These are phyloP conservation scores for Exephanes ischioxanthus DNA, from an alignment of 2,888 invertebrate species.

Conservation along the genomic window DNA sequence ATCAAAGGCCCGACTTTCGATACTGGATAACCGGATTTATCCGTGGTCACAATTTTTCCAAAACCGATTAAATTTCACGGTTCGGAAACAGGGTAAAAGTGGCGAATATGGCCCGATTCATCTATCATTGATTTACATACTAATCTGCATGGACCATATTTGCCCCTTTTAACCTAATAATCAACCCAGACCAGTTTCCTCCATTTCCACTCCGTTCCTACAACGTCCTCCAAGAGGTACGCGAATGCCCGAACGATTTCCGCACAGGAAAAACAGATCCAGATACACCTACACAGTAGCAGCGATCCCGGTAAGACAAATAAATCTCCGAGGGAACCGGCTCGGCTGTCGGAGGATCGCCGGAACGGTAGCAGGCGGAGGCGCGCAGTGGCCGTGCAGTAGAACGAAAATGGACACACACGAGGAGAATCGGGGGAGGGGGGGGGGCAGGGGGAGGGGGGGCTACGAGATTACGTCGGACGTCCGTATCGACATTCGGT, in stretches of 20 bases:
- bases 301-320: slow-evolving; percentile 18
- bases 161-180: too few species aligned
- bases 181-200: not conserved
- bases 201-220: not conserved
- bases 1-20: too few species aligned
- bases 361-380: slow-evolving; percentile 9
- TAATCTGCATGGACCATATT: too few species aligned
- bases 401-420: slow-evolving; percentile 31
- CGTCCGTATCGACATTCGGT: slow-evolving; percentile 73
- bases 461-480: slow-evolving; percentile 54
- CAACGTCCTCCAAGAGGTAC: not conserved
- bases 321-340: slow-evolving; percentile 53
- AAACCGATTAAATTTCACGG: too few species aligned
- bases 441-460: not conserved
- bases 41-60: too few species aligned
- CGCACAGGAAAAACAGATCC: not conserved
- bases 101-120: too few species aligned
- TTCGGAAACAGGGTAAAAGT: too few species aligned
- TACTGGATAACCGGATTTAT: too few species aligned
- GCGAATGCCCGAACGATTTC: not conserved
- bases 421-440: too few species aligned
- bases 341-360: slow-evolving; percentile 27
- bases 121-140: too few species aligned
- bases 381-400: not conserved
- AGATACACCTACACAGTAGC: not conserved